Percentiles rank a stretch among this genome's conserved stretches.
phyloP scores from a whole-genome alignment of 2,797 vertebrate genomes.

The Cetoscarus ocellatus region DNA sequence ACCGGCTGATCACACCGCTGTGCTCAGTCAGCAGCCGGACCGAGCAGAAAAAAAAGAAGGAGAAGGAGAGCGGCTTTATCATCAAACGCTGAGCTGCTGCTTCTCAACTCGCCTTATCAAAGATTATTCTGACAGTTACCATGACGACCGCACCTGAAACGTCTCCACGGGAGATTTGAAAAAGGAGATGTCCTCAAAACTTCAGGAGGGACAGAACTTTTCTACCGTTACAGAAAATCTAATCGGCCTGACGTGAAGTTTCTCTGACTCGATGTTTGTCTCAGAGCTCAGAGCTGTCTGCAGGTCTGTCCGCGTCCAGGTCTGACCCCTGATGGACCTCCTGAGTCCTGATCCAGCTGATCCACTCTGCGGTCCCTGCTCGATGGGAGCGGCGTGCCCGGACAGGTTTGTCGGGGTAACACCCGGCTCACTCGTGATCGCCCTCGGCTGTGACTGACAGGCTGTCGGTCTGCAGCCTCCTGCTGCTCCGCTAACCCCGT shows the following conservation, averaged over 20 bases:
- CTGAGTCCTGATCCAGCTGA: too few relatives aligned
- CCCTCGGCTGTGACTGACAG: constrained; percentile 46
- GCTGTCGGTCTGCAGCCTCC: constrained; percentile 41
- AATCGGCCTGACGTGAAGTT: neutral
- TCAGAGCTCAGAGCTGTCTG: too few relatives aligned
- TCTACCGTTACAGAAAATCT: neutral
- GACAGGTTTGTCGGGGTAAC: neutral
- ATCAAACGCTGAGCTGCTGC: constrained; percentile 45
- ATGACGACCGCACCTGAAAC: constrained; percentile 36
- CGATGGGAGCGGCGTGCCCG: neutral
- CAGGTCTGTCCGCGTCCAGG: too few relatives aligned
- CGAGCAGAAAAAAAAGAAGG: constrained; percentile 19
- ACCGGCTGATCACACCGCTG: constrained; percentile 40
- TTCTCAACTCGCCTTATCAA: constrained; percentile 19
- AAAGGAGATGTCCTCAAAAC: constrained; percentile 13
- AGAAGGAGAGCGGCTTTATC: constrained; percentile 45
- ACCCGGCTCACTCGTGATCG: constrained; percentile 29
- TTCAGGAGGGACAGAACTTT: constrained; percentile 2
- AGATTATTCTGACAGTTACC: constrained; percentile 61
- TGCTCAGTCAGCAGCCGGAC: constrained; percentile 62
- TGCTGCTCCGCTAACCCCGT: constrained; percentile 64
- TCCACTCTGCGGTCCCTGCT: too few relatives aligned
- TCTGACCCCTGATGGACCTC: too few relatives aligned
- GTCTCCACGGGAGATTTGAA: constrained; percentile 29
- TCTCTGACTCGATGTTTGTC: too few relatives aligned